A percentile compares a stretch with the other conserved stretches of the same genome.
phyloP scores from a whole-genome alignment of 2,888 invertebrate genomes.

The Furcula furcula region DNA sequence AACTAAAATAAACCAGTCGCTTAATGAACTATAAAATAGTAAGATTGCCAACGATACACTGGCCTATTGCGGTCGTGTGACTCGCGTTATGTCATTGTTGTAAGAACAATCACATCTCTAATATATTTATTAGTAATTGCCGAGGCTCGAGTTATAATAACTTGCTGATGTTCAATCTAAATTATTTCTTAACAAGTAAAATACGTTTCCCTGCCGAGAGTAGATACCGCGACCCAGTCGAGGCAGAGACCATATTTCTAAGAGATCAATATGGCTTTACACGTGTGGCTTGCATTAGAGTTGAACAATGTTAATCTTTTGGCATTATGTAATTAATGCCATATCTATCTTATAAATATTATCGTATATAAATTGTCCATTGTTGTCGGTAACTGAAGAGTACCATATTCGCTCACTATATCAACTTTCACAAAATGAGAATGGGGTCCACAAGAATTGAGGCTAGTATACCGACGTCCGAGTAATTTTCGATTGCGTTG shows the following conservation, averaged over 20 bases:
- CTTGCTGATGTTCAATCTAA: constrained; percentile 59
- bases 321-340: constrained; percentile 52
- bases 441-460: constrained; percentile 23
- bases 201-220: constrained; percentile 46
- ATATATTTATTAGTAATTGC: constrained; percentile 54
- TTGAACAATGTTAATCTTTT: constrained; percentile 51
- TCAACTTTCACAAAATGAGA: constrained; percentile 19
- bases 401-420: constrained; percentile 38
- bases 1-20: constrained; percentile 79
- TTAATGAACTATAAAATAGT: constrained; percentile 76
- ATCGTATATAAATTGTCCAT: constrained; percentile 37
- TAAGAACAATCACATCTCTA: constrained; percentile 55
- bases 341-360: constrained; percentile 54
- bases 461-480: constrained; percentile 32
- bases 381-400: constrained; percentile 51
- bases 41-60: constrained; percentile 77
- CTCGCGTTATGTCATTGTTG: constrained; percentile 40
- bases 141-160: constrained; percentile 61
- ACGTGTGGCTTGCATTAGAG: constrained; percentile 54
- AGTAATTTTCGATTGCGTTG: constrained; percentile 28
- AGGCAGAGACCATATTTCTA: constrained; percentile 49
- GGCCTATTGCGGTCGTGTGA: constrained; percentile 52
- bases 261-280: constrained; percentile 78
- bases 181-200: constrained; percentile 67
- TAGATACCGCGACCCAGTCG: constrained; percentile 16